Evolutionary conservation across 2,113 vertebrate species (phyloP), one percentile per base, ranked within the genome.

Genomic region (Siphamia tubifer): DNA sequence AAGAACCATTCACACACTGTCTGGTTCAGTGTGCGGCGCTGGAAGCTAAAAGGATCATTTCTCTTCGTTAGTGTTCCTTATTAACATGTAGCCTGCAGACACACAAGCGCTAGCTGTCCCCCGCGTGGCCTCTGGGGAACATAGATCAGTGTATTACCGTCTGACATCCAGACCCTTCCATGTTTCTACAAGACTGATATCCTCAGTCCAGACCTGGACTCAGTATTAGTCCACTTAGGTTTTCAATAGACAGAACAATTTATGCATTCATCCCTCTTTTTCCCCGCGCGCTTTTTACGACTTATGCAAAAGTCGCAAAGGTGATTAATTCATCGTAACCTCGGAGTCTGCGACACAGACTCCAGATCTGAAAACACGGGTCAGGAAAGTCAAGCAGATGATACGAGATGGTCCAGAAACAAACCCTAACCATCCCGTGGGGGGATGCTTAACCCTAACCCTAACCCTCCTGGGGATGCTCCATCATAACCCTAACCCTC

Each of bases 41-140:
- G 34, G 11, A 64, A 66, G 43, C 66, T 77, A 57, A 86, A 77
- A 57, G 58, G 74, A 74, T 80, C 68, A 83, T 89, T 89, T 85
- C 70, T 89, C 87, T 87, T 87, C 82, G 56, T 89, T 87, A 89
- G 77, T 81, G 77, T 85, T 81, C 12, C 16, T 68, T 57, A 81
- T 81, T 82, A 84, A 56, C 62, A 57, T 76, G 72, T 78, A 77
- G 79, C 82, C 80, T 60, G 72, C 60, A 78, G 80, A 84, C 67
- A 83, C 63, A 73, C 67, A 79, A 63, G 57, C 31, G 13, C 61
- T 64, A 8, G 4, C 68, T 84, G 30, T 66, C 58, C 12, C 12
- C 30, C 32, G 24, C 47, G 28, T 16, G 36, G 24, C 56, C 35
- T 19, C 28, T 30, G 1, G 15, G 20, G 40, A 66, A 21, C 66